Evolutionary conservation across 2,797 vertebrate genomes (phyloP), one percentile per base, ranked within the genome.

Genomic region (Varecia variegata): DNA sequence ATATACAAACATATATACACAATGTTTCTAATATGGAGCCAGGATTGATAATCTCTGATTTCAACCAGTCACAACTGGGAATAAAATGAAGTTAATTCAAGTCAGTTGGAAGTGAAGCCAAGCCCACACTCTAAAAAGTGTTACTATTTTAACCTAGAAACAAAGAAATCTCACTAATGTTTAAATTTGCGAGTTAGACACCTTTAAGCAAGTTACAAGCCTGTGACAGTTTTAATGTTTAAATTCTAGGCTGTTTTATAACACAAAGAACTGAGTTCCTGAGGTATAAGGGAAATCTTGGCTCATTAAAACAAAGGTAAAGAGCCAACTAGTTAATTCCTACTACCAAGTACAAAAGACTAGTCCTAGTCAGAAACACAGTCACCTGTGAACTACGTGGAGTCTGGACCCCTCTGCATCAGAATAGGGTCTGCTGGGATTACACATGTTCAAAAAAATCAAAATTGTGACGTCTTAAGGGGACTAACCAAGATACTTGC

Each of bases 31-130:
- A 74, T 30, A 84, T 13, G 15, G 35, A 82, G 8, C 47, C 38
- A 85, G 52, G 18, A 74, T 20, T 87, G 45, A 84, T 47, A 94
- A 81, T 84, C 30, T 90, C 25, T 83, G 8, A 73, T 79, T 92
- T 81, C 89, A 35, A 80, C 20, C 35, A 92, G 35, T 88, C 84
- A 94, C 25, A 76, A 27, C 2, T 67, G 81, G 11, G n/a, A 93
- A 94, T 58, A 80, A 45, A 93, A 70, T 62, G 25, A 96, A 87
- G 43, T 79, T 88, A 73, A 94, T 73, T 40, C 47, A 90, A 88
- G 52, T 71, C 54, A 47, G 40, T 18, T n/a, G 9, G 56, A 58
- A 84, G n/a, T 82, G 56, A 58, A 84, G 38, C 77, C 83, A 96
- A 88, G 27, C 7, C 79, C 40, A 92, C 25, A 54, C 18, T 94